These are phyloP conservation scores for Ibidorhyncha struthersii DNA, from an alignment of 2,113 vertebrate species.

Conservation along the genomic window DNA sequence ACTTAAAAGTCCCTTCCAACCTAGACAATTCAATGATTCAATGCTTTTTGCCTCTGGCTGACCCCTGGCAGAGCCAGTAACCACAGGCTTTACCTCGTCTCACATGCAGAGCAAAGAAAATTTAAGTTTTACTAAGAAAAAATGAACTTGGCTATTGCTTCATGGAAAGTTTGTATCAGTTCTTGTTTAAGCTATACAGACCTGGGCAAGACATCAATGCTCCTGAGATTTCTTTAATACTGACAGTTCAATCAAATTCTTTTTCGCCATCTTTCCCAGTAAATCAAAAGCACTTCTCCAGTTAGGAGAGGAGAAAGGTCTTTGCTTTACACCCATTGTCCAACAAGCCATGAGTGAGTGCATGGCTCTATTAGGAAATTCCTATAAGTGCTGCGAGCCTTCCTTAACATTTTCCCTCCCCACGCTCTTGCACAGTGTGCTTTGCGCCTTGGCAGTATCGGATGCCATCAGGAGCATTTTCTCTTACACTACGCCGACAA, in stretches of 20 bases:
- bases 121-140: not conserved
- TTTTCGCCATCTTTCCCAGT: not conserved
- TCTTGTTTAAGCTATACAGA: not conserved
- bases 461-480: not conserved
- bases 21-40: no score
- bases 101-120: not conserved
- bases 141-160: not conserved
- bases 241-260: not conserved
- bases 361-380: no score
- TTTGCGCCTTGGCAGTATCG: not conserved
- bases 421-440: not conserved
- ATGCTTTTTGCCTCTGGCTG: no score
- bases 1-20: no score
- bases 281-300: not conserved
- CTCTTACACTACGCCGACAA: not conserved
- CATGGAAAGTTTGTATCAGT: fast-evolving
- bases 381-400: not conserved
- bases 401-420: not conserved
- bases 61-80: no score
- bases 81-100: not conserved
- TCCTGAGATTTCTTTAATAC: not conserved
- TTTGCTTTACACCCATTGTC: not conserved
- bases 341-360: not conserved
- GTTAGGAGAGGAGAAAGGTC: not conserved
- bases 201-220: not conserved